Evolutionary conservation across 2,113 vertebrate genomes (phyloP), one percentile per base, ranked within the genome.

Genomic region (Limanda limanda): DNA sequence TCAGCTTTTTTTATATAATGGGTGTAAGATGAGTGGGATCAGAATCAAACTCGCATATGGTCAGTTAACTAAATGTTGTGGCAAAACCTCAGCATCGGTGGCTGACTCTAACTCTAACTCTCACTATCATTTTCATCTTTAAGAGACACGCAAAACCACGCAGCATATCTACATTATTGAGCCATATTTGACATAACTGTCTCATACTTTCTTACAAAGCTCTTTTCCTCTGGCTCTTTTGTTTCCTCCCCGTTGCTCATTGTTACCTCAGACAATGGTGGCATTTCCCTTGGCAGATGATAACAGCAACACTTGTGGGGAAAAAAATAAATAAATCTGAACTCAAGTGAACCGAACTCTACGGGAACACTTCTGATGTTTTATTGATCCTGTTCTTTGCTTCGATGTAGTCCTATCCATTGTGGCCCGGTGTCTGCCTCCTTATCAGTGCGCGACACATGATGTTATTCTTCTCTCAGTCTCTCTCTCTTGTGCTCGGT

Each of bases 361-460:
- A 0, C 11, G 51, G 51, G 51, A 54, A 54, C 51, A 54, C 51
- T 54, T 54, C 18, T 35, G 40, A 45, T 63, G 71, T 87, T 82
- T 73, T 74, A 67, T 83, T 75, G 56, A 51, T 17, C 18, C n/a
- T 51, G 47, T 71, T 83, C 83, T 85, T 68, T 79, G 11, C 62
- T 68, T 51, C 37, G 64, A 87, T 82, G 25, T 27, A 69, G 73
- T 86, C 65, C 25, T 58, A 79, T 77, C 68, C 74, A 63, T 14
- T 68, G 71, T 84, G 82, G 65, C 59, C 74, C 1, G 45, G 59
- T 18, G 72, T 70, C 70, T 81, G 69, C 67, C 42, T 2, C 65
- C 56, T 82, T 88, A 83, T 88, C 80, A 63, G 61, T 27, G 25
- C 15, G 21, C 69, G 81, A 68, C 69, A 25, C 67, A 5, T 55